Evolutionary conservation across 1,140 invertebrate species (phyloP), one percentile per base, ranked within the genome.

Genomic region (Matsumurasca onukii): DNA sequence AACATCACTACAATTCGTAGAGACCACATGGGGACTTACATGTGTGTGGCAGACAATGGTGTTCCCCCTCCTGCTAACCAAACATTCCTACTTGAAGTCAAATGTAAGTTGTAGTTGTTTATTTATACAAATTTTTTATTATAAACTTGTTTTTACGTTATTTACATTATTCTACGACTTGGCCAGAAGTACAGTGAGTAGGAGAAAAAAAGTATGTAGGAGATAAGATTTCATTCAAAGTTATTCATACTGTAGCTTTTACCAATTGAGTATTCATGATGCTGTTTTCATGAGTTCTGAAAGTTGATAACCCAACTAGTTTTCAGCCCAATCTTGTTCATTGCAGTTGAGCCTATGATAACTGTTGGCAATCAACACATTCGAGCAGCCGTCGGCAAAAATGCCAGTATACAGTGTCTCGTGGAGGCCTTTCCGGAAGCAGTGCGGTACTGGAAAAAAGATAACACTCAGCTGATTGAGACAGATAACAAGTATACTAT

Each of bases 361-460:
- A 82, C 86, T 24, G 91, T 95, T 51, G 86, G 86, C 57, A 88
- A 88, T 70, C 89, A 91, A 74, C 85, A 87, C 74, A 84, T 94
- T 29, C 88, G 87, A 20, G 89, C 87, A 0, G 82, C 83, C 49
- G 89, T 88, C 75, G 88, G 89, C 69, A 87, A 85, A 5, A 83
- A 79, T 0, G 90, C 88, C 2, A 83, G 86, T 12, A 79, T 96
- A 2, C 91, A 94, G 78, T 97, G 95, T 75, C 87, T 92, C 76
- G 88, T 94, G 0, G 94, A 97, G 79, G 93, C 93, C 0, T 96
- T 88, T 77, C 95, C 95, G 0, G 89, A 92, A 73, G 88, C 92
- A 0, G 83, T 94, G 1, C 86, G 87, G 63, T 92, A 92, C 74
- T 98, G 96, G 95, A 91, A 94, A 75, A 83, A 86, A 31, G 81